Evolutionary conservation across 2,797 vertebrate genomes (phyloP).

Genomic region (Crenuchus spilurus): DNA sequence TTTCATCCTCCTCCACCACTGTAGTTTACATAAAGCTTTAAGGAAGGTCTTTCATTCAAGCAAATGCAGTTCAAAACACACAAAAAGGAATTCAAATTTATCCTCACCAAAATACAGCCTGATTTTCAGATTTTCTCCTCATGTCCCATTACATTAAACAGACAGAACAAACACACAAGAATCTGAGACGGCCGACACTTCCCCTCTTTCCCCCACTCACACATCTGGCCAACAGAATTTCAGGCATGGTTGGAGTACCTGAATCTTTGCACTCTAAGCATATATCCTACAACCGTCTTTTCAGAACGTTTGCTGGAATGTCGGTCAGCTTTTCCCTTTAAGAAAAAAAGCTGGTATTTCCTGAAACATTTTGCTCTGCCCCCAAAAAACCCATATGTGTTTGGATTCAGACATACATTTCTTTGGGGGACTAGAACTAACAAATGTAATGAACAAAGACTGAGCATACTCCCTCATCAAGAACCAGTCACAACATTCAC

Average conservation of each 20-base stretch:
- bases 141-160: neutral
- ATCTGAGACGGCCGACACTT: neutral
- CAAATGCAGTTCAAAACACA: slow-evolving; percentile 1
- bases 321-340: slow-evolving; percentile 39
- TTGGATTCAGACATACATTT: slow-evolving; percentile 29
- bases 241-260: slow-evolving; percentile 9
- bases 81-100: neutral
- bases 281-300: slow-evolving; percentile 19
- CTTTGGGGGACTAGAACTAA: neutral
- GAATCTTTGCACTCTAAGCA: slow-evolving; percentile 10
- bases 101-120: too few species aligned
- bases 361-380: slow-evolving; percentile 48
- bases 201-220: slow-evolving; percentile 3
- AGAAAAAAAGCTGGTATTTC: slow-evolving; percentile 58
- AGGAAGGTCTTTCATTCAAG: neutral
- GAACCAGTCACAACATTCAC: neutral
- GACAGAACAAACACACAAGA: neutral
- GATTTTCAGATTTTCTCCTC: neutral
- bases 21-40: slow-evolving; percentile 15
- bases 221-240: slow-evolving; percentile 38
- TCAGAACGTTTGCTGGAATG: slow-evolving; percentile 48
- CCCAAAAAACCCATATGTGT: slow-evolving; percentile 31
- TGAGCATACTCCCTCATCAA: neutral
- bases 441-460: slow-evolving; percentile 1
- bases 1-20: slow-evolving; percentile 23